Conservation (phyloP, 1,140 invertebrate species). For the Berghia stephanieae region DNA sequence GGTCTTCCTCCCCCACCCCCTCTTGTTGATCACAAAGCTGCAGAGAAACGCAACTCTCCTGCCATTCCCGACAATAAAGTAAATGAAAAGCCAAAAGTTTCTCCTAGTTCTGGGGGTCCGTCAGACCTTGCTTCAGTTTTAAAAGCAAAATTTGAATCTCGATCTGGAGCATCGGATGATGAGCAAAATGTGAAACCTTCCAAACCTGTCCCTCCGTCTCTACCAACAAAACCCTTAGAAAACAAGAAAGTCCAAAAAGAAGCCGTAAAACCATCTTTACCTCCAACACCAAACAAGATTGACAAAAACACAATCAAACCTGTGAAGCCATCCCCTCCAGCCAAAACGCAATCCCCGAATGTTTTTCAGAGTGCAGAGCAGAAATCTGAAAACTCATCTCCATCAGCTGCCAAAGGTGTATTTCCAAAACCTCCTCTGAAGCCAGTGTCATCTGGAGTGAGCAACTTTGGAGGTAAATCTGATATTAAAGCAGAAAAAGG, state of each 20-base stretch:
- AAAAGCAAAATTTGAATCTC: slow-evolving; percentile 27
- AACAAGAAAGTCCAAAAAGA: neutral
- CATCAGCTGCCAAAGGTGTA: neutral
- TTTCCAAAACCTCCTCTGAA: neutral
- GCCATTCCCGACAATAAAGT: no score
- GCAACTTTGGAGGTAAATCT: no score
- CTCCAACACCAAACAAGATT: neutral
- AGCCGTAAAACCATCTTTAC: neutral
- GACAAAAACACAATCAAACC: no score
- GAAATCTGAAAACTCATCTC: neutral
- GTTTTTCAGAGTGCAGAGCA: neutral
- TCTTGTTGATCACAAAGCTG: neutral
- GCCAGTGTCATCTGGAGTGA: no score
- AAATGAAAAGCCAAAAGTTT: neutral
- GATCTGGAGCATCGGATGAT: neutral
- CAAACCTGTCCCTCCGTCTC: neutral
- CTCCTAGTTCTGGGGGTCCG: neutral
- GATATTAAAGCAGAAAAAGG: no score
- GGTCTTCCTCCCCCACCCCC: neutral
- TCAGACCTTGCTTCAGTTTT: slow-evolving; percentile 17
- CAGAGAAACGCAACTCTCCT: neutral
- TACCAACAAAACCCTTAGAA: slow-evolving; percentile 13
- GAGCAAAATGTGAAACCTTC: neutral
- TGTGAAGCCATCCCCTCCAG: slow-evolving; percentile 26
- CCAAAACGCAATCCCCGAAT: neutral